Evolutionary conservation across 2,888 invertebrate genomes (phyloP).

Genomic region (Amphiduros pacificus): DNA sequence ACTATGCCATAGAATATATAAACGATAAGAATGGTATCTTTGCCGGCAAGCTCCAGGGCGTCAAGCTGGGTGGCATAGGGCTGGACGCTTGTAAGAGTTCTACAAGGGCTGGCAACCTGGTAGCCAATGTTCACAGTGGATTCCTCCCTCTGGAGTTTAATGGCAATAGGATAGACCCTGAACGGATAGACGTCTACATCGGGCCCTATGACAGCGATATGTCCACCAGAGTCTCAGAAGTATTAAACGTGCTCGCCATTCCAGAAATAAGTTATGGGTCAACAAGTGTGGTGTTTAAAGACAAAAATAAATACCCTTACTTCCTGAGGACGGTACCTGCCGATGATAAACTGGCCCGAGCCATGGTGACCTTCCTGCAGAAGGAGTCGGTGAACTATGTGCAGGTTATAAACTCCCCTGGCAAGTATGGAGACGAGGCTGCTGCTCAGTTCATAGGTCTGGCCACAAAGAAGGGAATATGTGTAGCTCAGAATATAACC

Average conservation of each 20-base stretch:
- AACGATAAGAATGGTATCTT: slow-evolving; percentile 49
- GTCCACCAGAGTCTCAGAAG: slow-evolving; percentile 44
- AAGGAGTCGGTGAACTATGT: slow-evolving; percentile 58
- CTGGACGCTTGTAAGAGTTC: slow-evolving; percentile 49
- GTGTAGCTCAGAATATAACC: slow-evolving; percentile 42
- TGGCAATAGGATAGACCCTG: slow-evolving; percentile 30
- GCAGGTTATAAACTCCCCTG: slow-evolving; percentile 52
- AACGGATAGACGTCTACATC: slow-evolving; percentile 41
- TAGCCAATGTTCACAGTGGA: slow-evolving; percentile 47
- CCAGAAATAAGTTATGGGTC: slow-evolving; percentile 54
- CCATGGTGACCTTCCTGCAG: slow-evolving; percentile 57
- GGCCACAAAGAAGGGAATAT: slow-evolving; percentile 45
- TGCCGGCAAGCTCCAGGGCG: slow-evolving; percentile 38
- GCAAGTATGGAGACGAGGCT: slow-evolving; percentile 41
- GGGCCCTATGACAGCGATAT: slow-evolving; percentile 46
- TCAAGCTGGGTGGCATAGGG: slow-evolving; percentile 47
- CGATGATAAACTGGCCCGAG: slow-evolving; percentile 52
- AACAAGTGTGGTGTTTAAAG: slow-evolving; percentile 39
- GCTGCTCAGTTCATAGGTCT: slow-evolving; percentile 45
- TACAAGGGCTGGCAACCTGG: slow-evolving; percentile 46
- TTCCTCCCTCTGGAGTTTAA: slow-evolving; percentile 9
- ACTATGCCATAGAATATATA: slow-evolving; percentile 48
- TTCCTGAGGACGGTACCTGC: slow-evolving; percentile 51
- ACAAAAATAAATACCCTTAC: slow-evolving; percentile 40
- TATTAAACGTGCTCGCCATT: slow-evolving; percentile 42